Base-by-base conservation (phyloP, 2,888 invertebrate genomes). In the Onchidella celtica region DNA sequence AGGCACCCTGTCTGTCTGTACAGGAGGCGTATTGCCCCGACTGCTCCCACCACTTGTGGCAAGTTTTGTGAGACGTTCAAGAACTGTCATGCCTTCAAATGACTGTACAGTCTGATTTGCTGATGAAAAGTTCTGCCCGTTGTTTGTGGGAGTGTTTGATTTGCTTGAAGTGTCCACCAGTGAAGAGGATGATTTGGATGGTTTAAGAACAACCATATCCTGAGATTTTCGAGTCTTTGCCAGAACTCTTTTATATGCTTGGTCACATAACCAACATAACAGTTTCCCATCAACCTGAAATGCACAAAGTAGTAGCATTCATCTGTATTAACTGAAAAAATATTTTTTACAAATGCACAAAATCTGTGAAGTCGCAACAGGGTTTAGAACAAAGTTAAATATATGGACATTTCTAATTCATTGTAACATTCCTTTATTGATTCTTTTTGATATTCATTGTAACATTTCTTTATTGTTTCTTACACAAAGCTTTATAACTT, bases 231-330 rank as follows among this genome's bases (percentile, higher is more conserved):
- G 97, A 11, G 98, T 98, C 92, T 98, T 97, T 0, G 97, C 96
- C 90, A 98, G 93, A 0, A 98, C 98, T 88, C 98, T 95, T 94
- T 98, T 98, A 93, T 97, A 97, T 0, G 98, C 97, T 88, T 97
- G 95, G 24, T 98, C 98, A 94, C 98, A 99, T 82, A 98, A 94
- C 98, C 98, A 99, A 93, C 98, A 99, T 40, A 98, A 94, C 82
- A 98, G 94, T 94, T 98, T 98, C 3, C 98, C 98, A 93, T 98
- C 98, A 86, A 98, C 96, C 98, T 98, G 94, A 76, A 94, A 94
- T 47, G 32, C 61, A 83, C 65, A 72, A 27, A 82, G 14, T 2
- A 2, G 3, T n/a, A 34, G 34, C 11, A 40, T 17, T 4, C n/a
- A 38, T 70, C 14, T 70, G n/a, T n/a, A n/a, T n/a, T n/a, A n/a